Percentiles rank a stretch among this genome's conserved stretches.
These are phyloP conservation scores for Yponomeuta sedellus DNA, from an alignment of 2,888 invertebrate genomes.

Conservation along the genomic window DNA sequence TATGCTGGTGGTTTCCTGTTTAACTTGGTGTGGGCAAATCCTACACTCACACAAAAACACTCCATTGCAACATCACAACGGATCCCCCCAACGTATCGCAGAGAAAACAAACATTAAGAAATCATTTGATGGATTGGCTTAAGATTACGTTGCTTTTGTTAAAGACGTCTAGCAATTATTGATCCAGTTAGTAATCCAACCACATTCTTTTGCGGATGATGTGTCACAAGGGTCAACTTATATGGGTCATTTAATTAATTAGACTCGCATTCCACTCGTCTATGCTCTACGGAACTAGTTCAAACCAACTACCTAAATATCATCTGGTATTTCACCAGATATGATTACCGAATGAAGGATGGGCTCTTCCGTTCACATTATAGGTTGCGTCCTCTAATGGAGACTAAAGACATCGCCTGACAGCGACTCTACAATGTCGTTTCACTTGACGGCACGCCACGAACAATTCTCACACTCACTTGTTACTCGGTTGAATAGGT, in stretches of 20 bases:
- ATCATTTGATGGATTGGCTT: no score
- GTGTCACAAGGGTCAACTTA: conserved; percentile 8
- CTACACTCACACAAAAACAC: no score
- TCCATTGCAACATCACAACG: no score
- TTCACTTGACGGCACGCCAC: conserved; percentile 13
- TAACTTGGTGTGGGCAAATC: no score
- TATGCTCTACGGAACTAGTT: conserved; percentile 6
- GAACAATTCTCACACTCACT: conserved; percentile 13
- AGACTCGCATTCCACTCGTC: not conserved
- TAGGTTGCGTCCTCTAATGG: conserved; percentile 15
- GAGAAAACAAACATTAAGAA: no score
- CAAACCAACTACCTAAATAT: not conserved
- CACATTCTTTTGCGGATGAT: conserved; percentile 5
- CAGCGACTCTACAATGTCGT: conserved; percentile 11
- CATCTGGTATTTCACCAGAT: not conserved
- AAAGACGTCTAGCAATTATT: not conserved
- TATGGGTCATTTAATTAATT: not conserved
- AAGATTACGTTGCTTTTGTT: no score
- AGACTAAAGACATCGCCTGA: conserved; percentile 17
- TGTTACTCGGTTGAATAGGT: conserved; percentile 7
- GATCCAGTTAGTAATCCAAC: not conserved
- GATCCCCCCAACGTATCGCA: no score
- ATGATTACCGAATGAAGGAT: not conserved
- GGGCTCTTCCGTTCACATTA: conserved; percentile 12
- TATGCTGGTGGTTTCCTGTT: not conserved